Evolutionary conservation across 2,113 vertebrate species (phyloP), one percentile per base, ranked within the genome.

Genomic region (Bubo blakistoni): DNA sequence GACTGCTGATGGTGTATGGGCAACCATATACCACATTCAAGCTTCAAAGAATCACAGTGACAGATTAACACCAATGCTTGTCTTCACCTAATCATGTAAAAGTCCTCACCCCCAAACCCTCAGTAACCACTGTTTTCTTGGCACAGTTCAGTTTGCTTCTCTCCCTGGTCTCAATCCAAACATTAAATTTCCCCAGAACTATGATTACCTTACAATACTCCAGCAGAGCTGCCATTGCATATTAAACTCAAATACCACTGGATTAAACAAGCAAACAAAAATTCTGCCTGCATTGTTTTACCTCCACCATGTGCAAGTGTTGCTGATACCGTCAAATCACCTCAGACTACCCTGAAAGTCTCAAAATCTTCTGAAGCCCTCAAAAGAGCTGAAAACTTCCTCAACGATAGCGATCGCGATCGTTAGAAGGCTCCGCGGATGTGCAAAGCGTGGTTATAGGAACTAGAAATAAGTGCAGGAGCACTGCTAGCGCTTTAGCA

Each of bases 271-370:
- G 5, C 2, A 12, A 40, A 20, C 29, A 14, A 19, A 44, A 11
- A 27, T 4, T 3, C 26, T 4, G 24, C 17, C 27, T 6, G n/a
- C 62, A 4, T 5, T 3, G 38, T 5, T n/a, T 22, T 10, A 29
- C 1, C 9, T 20, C 10, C 46, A 1, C 14, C 13, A 10, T 0
- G 11, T 2, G 15, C 16, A 55, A 47, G 4, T 0, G 36, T 3
- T n/a, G 42, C 27, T 1, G 17, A 32, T 2, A 15, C 4, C 8
- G 4, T 9, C 11, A 38, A 2, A 15, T 2, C 10, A 1, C 7
- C 44, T 13, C 25, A 13, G 40, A 21, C 26, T 9, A 9, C 16
- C 11, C 13, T 5, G 7, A 7, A 10, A 10, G 1, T 16, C n/a
- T 6, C 6, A 15, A 32, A 12, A 16, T 0, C 36, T 24, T 20